Percentiles rank a stretch among this genome's conserved stretches.
These are phyloP conservation scores for Nothoprocta perdicaria DNA, from an alignment of 2,113 vertebrate species.

Conservation along the genomic window DNA sequence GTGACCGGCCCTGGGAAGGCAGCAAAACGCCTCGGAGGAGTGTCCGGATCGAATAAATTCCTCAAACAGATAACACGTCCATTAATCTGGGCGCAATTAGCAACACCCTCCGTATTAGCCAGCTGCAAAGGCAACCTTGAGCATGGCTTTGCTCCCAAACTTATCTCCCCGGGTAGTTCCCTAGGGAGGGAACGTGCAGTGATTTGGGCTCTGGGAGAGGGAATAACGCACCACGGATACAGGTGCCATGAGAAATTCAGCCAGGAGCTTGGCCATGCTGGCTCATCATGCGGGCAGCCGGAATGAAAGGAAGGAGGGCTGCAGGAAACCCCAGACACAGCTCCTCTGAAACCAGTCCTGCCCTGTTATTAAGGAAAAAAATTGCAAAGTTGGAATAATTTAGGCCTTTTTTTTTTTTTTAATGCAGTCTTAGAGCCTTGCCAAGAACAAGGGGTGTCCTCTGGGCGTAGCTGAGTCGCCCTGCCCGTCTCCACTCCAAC, in stretches of 20 bases:
- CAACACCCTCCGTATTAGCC: fast-evolving
- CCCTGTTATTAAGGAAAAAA: background rate
- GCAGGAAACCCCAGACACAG: background rate
- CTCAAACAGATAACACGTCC: background rate
- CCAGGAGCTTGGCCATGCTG: background rate
- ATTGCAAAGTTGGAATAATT: background rate
- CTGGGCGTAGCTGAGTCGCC: fast-evolving
- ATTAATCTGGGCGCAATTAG: background rate
- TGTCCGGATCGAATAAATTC: background rate
- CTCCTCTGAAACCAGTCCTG: background rate
- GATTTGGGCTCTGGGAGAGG: background rate
- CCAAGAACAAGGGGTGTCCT: background rate
- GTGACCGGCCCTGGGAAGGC: background rate
- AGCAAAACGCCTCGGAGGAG: background rate
- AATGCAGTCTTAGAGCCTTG: background rate
- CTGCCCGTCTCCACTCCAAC: background rate
- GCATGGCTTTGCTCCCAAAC: background rate
- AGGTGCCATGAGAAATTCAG: background rate
- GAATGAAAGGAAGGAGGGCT: background rate
- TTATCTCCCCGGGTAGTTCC: background rate
- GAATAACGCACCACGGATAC: background rate
- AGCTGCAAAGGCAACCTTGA: background rate
- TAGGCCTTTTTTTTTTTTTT: background rate
- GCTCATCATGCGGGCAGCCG: background rate
- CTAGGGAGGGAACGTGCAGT: background rate